A percentile compares a stretch with the other conserved stretches of the same genome.
Evolutionary conservation across 2,888 invertebrate species (phyloP).

Genomic region (Ischnus inquisitorius): DNA sequence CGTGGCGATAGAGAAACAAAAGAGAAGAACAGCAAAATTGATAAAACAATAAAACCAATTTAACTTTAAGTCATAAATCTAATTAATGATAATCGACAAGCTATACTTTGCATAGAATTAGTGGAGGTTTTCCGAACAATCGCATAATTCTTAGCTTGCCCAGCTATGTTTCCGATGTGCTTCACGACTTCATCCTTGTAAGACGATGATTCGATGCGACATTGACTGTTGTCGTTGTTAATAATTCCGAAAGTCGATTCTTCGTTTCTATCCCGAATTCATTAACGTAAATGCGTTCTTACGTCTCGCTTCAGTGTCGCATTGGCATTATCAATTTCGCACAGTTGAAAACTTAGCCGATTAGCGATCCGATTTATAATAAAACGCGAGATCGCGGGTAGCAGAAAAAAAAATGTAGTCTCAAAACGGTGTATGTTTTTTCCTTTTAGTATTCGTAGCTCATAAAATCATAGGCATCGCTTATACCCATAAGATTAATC

Average conservation of each 20-base stretch:
- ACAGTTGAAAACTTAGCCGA: slow-evolving; percentile 59
- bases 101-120: slow-evolving; percentile 97
- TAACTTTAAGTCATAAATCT: slow-evolving; percentile 50
- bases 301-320: slow-evolving; percentile 40
- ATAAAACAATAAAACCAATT: slow-evolving; percentile 55
- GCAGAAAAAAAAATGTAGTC: slow-evolving; percentile 58
- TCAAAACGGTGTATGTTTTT: slow-evolving; percentile 81
- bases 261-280: not conserved
- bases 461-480: slow-evolving; percentile 83
- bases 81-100: slow-evolving; percentile 87
- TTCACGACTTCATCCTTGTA: slow-evolving; percentile 65
- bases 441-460: slow-evolving; percentile 81
- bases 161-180: slow-evolving; percentile 79
- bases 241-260: slow-evolving; percentile 13
- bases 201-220: slow-evolving; percentile 69
- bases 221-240: slow-evolving; percentile 18
- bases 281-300: not conserved
- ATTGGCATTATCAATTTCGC: slow-evolving; percentile 42
- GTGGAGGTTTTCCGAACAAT: slow-evolving; percentile 93
- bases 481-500: slow-evolving; percentile 79
- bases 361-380: slow-evolving; percentile 51
- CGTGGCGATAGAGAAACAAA: slow-evolving; percentile 19
- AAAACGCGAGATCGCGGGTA: slow-evolving; percentile 74
- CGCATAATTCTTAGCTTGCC: slow-evolving; percentile 84
- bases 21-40: slow-evolving; percentile 16